These are phyloP conservation scores for Plotosus lineatus DNA, from an alignment of 2,113 vertebrate species.

Conservation along the genomic window DNA sequence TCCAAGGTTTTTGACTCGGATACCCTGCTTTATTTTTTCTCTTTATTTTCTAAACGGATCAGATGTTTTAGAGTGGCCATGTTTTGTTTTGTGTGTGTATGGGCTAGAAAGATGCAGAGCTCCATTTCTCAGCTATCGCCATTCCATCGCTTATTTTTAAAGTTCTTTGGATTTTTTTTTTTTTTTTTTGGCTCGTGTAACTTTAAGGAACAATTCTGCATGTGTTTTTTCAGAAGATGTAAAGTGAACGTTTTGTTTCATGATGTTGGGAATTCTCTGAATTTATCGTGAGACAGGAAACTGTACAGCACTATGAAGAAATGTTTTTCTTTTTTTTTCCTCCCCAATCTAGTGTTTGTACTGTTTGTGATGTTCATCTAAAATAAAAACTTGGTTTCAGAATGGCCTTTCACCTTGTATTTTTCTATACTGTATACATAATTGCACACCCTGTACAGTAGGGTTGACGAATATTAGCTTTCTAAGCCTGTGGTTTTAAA, in stretches of 20 bases:
- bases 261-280: not conserved
- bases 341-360: conserved; percentile 60
- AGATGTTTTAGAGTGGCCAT: conserved; percentile 65
- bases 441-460: too few relatives aligned
- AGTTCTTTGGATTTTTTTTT: conserved; percentile 14
- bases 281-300: not conserved
- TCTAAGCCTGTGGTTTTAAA: too few relatives aligned
- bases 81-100: conserved; percentile 17
- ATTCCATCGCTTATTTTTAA: conserved; percentile 63
- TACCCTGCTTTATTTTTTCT: conserved; percentile 40
- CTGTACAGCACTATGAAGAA: conserved; percentile 40
- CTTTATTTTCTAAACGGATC: conserved; percentile 50
- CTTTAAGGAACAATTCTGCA: not conserved
- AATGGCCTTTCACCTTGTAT: not conserved
- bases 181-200: conserved; percentile 10
- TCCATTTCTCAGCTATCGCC: conserved; percentile 47
- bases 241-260: not conserved
- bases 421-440: too few relatives aligned
- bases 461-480: too few relatives aligned
- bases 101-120: not conserved
- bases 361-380: conserved; percentile 58
- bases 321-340: conserved; percentile 14
- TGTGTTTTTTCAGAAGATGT: not conserved
- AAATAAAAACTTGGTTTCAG: conserved; percentile 42
- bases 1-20: conserved; percentile 57